Evolutionary conservation across 2,113 vertebrate species (phyloP).

Genomic region (Ptilonorhynchus violaceus): DNA sequence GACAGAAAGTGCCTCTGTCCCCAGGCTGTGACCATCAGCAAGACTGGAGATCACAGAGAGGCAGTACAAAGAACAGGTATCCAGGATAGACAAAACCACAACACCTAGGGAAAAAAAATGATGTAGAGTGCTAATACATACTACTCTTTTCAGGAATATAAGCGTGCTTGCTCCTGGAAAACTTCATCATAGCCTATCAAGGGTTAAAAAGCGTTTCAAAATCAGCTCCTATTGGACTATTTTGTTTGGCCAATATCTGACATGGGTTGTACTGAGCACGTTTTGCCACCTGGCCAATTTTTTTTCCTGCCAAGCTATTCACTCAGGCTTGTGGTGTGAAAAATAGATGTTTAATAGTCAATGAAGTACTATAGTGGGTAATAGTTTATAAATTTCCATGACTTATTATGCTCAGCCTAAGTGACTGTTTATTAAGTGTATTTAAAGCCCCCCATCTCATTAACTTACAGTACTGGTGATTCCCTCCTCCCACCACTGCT

Average conservation of each 20-base stretch:
- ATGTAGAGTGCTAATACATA: not conserved
- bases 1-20: not conserved
- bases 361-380: slow-evolving; percentile 67
- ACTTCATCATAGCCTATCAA: not conserved
- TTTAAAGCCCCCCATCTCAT: slow-evolving; percentile 68
- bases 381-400: slow-evolving; percentile 77
- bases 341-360: slow-evolving; percentile 73
- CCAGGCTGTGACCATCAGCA: not conserved
- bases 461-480: slow-evolving; percentile 65
- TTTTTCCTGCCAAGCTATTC: slow-evolving; percentile 72
- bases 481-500: slow-evolving; percentile 52
- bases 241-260: slow-evolving; percentile 70
- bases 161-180: not conserved
- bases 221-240: slow-evolving; percentile 53
- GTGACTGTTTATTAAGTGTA: slow-evolving; percentile 69
- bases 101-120: not conserved
- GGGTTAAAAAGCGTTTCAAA: slow-evolving; percentile 58
- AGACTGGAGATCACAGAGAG: not conserved
- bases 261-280: slow-evolving; percentile 56
- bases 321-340: slow-evolving; percentile 73
- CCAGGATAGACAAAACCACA: not conserved
- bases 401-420: slow-evolving; percentile 69
- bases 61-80: not conserved
- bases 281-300: slow-evolving; percentile 71
- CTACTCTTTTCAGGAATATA: not conserved